Conservation (phyloP, 2,113 vertebrate species). For the Melanostigma gelatinosum region DNA sequence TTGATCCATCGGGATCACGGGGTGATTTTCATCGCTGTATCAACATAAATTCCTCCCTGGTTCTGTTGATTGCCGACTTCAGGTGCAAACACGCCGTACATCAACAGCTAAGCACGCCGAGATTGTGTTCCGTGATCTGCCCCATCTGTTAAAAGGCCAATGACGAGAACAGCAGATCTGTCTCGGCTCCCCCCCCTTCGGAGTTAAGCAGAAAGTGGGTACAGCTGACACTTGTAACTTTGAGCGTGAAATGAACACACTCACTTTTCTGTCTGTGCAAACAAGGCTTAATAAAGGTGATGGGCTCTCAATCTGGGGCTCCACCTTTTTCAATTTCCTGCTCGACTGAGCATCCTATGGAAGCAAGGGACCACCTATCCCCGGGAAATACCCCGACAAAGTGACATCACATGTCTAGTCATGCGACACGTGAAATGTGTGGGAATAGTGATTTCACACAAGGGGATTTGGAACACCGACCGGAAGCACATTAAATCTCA, state of each 20-base stretch:
- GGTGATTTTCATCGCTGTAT: constrained; percentile 32
- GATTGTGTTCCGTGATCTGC: constrained; percentile 52
- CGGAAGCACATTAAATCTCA: constrained; percentile 47
- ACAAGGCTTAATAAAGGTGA: constrained; percentile 80
- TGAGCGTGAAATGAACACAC: constrained; percentile 72
- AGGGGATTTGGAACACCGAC: constrained; percentile 36
- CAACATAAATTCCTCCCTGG: constrained; percentile 33
- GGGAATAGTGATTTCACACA: constrained; percentile 42
- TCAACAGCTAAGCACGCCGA: constrained; percentile 32
- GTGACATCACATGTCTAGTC: constrained; percentile 56
- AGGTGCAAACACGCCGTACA: constrained; percentile 37
- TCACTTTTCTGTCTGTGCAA: constrained; percentile 73
- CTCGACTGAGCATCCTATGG: constrained; percentile 70
- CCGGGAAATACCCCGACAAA: constrained; percentile 65
- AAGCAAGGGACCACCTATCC: constrained; percentile 63
- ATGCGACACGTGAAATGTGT: constrained; percentile 47
- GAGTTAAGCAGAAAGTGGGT: constrained; percentile 48
- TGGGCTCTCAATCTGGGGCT: constrained; percentile 68
- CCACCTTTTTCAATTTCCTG: constrained; percentile 81
- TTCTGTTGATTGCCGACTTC: constrained; percentile 35
- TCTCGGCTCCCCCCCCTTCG: constrained; percentile 12
- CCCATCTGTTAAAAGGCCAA: constrained; percentile 45
- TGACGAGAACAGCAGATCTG: constrained; percentile 43
- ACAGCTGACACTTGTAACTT: constrained; percentile 66
- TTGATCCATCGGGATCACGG: constrained; percentile 30